These are phyloP conservation scores for Phyllotreta cruciferae DNA, from an alignment of 2,888 invertebrate species.

Conservation along the genomic window DNA sequence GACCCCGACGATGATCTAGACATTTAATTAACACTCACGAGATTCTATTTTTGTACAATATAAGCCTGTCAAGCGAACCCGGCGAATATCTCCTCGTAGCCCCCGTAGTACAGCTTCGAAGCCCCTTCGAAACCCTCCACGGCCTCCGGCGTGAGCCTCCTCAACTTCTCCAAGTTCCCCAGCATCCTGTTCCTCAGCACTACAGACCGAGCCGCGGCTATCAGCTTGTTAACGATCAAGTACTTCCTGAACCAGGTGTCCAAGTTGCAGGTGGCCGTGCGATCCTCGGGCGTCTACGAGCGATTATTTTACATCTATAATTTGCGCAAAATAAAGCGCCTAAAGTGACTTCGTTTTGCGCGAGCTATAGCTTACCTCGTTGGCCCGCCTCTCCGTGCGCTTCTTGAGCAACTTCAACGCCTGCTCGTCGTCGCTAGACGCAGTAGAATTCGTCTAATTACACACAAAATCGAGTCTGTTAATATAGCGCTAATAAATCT, in stretches of 20 bases:
- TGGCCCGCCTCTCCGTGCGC: conserved; percentile 36
- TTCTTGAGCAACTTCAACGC: conserved; percentile 33
- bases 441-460: too few species aligned
- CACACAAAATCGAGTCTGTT: too few species aligned
- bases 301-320: conserved; percentile 15
- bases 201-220: conserved; percentile 48
- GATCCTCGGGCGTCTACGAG: conserved; percentile 36
- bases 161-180: conserved; percentile 49
- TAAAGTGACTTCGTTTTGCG: too few species aligned
- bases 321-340: too few species aligned
- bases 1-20: conserved; percentile 87
- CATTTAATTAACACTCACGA: conserved; percentile 60
- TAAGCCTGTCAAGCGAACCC: conserved; percentile 14
- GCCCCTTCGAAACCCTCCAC: conserved; percentile 38
- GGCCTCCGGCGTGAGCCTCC: conserved; percentile 35
- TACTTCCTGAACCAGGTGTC: conserved; percentile 54
- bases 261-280: conserved; percentile 39
- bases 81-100: conserved; percentile 33
- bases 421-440: too few species aligned
- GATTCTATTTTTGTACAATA: neutral
- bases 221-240: conserved; percentile 51
- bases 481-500: too few species aligned
- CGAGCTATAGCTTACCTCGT: too few species aligned
- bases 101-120: conserved; percentile 23
- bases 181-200: conserved; percentile 50